Evolutionary conservation across 2,113 vertebrate species (phyloP).

Genomic region (Cynocephalus volans): DNA sequence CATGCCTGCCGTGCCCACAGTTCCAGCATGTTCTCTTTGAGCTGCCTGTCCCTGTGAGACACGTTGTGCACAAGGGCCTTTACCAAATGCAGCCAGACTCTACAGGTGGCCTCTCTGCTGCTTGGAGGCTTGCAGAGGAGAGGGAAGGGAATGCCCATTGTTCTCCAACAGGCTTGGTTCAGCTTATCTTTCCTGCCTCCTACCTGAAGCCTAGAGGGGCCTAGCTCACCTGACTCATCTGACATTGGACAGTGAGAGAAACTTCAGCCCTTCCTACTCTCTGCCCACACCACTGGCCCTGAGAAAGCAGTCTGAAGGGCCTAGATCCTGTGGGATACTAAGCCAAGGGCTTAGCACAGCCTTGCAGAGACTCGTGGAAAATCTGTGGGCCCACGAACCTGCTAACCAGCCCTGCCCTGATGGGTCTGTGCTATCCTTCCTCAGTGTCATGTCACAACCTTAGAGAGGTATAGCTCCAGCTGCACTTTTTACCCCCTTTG

Average conservation of each 20-base stretch:
- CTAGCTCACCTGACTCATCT: neutral
- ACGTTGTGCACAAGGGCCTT: neutral
- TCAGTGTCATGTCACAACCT: neutral
- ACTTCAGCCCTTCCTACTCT: neutral
- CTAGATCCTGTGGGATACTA: neutral
- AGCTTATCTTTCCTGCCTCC: neutral
- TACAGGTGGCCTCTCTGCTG: neutral
- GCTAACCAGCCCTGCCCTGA: neutral
- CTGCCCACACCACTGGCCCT: neutral
- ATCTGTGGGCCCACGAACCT: neutral
- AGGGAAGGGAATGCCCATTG: neutral
- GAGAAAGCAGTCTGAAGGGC: neutral
- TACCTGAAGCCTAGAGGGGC: conserved; percentile 53
- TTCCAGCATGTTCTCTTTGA: neutral
- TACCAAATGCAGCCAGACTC: neutral
- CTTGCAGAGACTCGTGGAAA: neutral
- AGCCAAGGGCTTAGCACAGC: neutral
- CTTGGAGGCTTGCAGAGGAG: rapidly evolving
- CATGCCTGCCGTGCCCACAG: neutral
- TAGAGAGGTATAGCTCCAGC: neutral
- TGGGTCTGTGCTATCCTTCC: neutral
- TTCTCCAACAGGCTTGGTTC: neutral
- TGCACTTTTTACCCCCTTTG: rapidly evolving
- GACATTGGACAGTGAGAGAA: neutral
- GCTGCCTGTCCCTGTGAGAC: rapidly evolving